These are phyloP conservation scores for Calliphora vomitoria DNA, from an alignment of 2,888 invertebrate genomes.

Conservation along the genomic window DNA sequence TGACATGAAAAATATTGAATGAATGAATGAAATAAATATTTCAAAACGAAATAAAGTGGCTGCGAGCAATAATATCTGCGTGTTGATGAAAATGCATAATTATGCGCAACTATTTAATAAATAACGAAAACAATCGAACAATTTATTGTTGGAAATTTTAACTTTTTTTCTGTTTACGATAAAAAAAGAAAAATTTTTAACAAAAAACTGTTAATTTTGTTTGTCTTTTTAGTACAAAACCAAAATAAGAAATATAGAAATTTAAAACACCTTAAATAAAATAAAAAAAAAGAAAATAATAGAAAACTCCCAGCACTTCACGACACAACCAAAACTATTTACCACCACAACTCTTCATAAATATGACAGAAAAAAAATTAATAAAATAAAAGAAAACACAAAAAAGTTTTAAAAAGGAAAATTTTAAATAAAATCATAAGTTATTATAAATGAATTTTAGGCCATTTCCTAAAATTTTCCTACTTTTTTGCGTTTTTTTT, in stretches of 20 bases:
- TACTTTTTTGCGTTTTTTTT: background rate
- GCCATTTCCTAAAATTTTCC: background rate
- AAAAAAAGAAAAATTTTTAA: slow-evolving; percentile 33
- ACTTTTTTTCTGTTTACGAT: background rate
- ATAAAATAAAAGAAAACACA: slow-evolving; percentile 76
- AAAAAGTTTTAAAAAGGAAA: slow-evolving; percentile 72
- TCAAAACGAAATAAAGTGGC: slow-evolving; percentile 78
- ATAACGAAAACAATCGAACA: slow-evolving; percentile 80
- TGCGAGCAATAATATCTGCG: slow-evolving; percentile 85
- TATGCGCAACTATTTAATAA: slow-evolving; percentile 76
- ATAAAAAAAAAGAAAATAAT: slow-evolving; percentile 53
- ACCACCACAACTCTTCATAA: slow-evolving; percentile 63
- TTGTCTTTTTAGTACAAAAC: slow-evolving; percentile 70
- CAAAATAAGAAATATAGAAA: slow-evolving; percentile 72
- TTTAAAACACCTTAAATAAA: background rate
- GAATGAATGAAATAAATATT: slow-evolving; percentile 41
- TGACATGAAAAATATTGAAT: slow-evolving; percentile 33
- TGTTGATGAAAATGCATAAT: slow-evolving; percentile 83
- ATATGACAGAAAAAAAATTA: background rate
- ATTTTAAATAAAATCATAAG: slow-evolving; percentile 47
- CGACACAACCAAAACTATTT: slow-evolving; percentile 65
- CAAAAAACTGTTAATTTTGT: slow-evolving; percentile 71
- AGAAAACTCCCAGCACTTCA: slow-evolving; percentile 55
- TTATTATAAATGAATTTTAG: background rate
- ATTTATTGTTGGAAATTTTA: slow-evolving; percentile 78